These are phyloP conservation scores for Sphaeramia orbicularis DNA, from an alignment of 2,797 vertebrate species.

Conservation along the genomic window DNA sequence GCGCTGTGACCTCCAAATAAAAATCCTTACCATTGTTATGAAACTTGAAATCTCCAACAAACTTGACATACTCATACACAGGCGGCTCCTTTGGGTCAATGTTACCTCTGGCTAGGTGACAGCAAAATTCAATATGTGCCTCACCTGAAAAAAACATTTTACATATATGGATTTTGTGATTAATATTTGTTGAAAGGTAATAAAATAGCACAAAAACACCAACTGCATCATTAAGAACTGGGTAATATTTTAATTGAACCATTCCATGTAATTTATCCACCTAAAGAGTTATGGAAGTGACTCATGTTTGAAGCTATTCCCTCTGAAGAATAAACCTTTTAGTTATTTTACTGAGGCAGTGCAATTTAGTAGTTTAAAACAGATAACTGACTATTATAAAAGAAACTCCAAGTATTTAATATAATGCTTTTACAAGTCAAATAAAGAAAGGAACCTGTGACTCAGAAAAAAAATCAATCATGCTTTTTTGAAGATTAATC, in stretches of 20 bases:
- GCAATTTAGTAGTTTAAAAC: no score
- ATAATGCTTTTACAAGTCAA: no score
- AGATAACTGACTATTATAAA: no score
- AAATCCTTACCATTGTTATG: constrained; percentile 89
- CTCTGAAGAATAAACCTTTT: no score
- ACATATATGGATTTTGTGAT: neutral
- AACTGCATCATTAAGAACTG: neutral
- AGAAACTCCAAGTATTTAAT: no score
- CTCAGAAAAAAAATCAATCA: constrained; percentile 1
- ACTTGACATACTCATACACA: constrained; percentile 94
- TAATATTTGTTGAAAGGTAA: neutral
- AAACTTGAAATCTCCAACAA: constrained; percentile 93
- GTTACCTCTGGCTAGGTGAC: constrained; percentile 92
- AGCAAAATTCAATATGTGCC: constrained; percentile 93
- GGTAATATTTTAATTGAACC: neutral
- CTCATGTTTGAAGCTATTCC: neutral
- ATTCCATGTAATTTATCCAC: neutral
- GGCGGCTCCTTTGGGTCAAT: constrained; percentile 83
- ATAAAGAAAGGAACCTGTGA: neutral
- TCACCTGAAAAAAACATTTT: constrained; percentile 79
- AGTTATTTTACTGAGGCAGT: no score
- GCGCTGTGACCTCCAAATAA: neutral
- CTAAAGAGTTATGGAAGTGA: neutral
- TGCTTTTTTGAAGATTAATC: constrained; percentile 12
- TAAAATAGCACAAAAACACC: neutral